Evolutionary conservation across 2,888 invertebrate genomes (phyloP), one percentile per base, ranked within the genome.

Genomic region (Clepsis dumicolana): DNA sequence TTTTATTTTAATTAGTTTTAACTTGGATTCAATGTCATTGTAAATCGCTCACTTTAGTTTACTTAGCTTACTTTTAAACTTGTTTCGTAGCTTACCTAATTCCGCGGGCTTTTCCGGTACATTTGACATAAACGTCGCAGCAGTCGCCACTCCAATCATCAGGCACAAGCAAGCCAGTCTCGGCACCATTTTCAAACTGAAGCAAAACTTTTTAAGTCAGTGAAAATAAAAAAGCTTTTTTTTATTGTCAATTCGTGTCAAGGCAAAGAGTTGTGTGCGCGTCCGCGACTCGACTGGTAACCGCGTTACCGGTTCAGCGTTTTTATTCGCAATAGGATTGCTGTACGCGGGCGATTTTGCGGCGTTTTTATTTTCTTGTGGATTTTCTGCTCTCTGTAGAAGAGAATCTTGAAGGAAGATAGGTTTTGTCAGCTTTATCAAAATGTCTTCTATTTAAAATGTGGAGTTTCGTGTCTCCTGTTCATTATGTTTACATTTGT

Each of bases 51-150:
- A n/a, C n/a, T n/a, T n/a, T n/a, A n/a, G n/a, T n/a, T n/a, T n/a
- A n/a, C n/a, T n/a, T n/a, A n/a, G n/a, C n/a, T n/a, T n/a, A n/a
- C n/a, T n/a, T n/a, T n/a, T n/a, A n/a, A 44, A 24, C 0, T 24
- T 38, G 18, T 2, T 29, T 16, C 4, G 0, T 38, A 56, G 82
- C 91, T 83, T 71, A 92, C 92, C 87, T 16, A 89, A 79, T 74
- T 86, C 82, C 25, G 57, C 65, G 0, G 92, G 91, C 73, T 88
- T 91, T 21, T 27, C 41, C 0, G 88, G 88, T 7, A 77, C 66
- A 1, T n/a, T 48, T n/a, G 84, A 85, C 5, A 74, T 70, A 77
- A 76, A 87, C 0, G 83, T 83, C 0, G 91, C 91, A 12, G 86
- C 87, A 74, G 75, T 83, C 3, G 82, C 81, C 16, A 84, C 73